Conservation (phyloP, 2,113 vertebrate genomes). For the Hiodon tergisus region DNA sequence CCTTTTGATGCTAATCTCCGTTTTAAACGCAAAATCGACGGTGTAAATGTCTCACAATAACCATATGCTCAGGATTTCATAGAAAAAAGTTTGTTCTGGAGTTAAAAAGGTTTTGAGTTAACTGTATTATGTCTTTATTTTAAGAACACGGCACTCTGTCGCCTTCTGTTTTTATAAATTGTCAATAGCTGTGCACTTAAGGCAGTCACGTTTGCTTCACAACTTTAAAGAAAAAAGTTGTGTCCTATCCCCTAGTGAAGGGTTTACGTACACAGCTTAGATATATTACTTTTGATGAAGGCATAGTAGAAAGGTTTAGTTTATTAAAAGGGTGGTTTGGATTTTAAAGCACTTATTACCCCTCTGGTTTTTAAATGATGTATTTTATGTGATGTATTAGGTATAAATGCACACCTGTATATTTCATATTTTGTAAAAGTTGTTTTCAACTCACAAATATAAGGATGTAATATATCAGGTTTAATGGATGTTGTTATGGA, state of each 20-base stretch:
- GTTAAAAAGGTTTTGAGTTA: no score
- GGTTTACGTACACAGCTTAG: slow-evolving; percentile 7
- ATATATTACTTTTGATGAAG: slow-evolving; percentile 13
- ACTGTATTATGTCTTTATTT: no score
- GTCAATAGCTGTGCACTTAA: slow-evolving; percentile 1
- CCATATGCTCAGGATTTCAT: no score
- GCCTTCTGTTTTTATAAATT: no score
- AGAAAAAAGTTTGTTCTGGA: no score
- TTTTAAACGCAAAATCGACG: no score
- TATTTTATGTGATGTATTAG: slow-evolving; percentile 49
- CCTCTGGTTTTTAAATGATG: slow-evolving; percentile 16
- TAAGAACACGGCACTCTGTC: no score
- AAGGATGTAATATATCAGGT: slow-evolving; percentile 77
- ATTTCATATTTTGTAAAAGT: slow-evolving; percentile 71
- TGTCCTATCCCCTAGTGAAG: slow-evolving; percentile 15
- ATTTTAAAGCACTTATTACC: slow-evolving; percentile 6
- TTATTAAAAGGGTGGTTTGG: slow-evolving; percentile 14
- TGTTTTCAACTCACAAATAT: slow-evolving; percentile 66
- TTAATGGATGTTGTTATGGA: slow-evolving; percentile 53
- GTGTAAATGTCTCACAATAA: no score
- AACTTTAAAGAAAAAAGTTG: not conserved
- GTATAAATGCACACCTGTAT: slow-evolving; percentile 55
- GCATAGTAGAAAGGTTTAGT: slow-evolving; percentile 11
- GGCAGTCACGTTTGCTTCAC: slow-evolving; percentile 11
- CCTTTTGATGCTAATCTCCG: no score